Evolutionary conservation across 2,888 invertebrate genomes (phyloP), one percentile per base, ranked within the genome.

Genomic region (Lampropteryx suffumata): DNA sequence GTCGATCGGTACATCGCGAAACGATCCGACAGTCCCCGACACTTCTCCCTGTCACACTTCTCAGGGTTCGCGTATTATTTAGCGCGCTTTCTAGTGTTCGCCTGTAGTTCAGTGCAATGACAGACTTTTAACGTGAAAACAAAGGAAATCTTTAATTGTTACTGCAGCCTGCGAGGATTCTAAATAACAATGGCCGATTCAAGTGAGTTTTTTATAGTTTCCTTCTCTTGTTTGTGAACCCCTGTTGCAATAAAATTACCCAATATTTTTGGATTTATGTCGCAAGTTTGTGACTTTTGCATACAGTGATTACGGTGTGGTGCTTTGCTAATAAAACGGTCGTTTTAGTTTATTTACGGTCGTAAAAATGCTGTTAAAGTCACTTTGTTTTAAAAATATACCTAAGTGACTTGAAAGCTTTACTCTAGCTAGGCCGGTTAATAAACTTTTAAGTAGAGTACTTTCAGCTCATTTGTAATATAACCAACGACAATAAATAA

Each of bases 1-100:
- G 65, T 67, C 68, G 12, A 64, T 67, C 67, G 12, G 40, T 34
- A 42, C 64, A 70, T 70, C 71, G 78, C 76, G 69, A 73, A 75
- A 68, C 70, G 71, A 46, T 32, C 50, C 45, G 44, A 70, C 69
- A 68, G 65, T 68, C 67, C 56, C 59, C 63, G 60, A 40, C 82
- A 77, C 76, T 76, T 66, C 73, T 69, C 69, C 63, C 69, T 67
- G 77, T 67, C 76, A 68, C 73, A 69, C 72, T 76, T 71, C 76
- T 71, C 71, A 73, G 73, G 70, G 67, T 76, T 77, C 78, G 72
- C 68, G 78, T 74, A 67, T 75, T 66, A 72, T 75, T 79, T 74
- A 73, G 76, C 73, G 73, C 79, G 80, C 79, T 80, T 81, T 79
- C 75, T 73, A 79, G 77, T 81, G 76, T 66, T 68, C 67, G 67